A percentile compares a stretch with the other conserved stretches of the same genome.
phyloP scores from a whole-genome alignment of 2,113 vertebrate species.

The Cavia aperea region DNA sequence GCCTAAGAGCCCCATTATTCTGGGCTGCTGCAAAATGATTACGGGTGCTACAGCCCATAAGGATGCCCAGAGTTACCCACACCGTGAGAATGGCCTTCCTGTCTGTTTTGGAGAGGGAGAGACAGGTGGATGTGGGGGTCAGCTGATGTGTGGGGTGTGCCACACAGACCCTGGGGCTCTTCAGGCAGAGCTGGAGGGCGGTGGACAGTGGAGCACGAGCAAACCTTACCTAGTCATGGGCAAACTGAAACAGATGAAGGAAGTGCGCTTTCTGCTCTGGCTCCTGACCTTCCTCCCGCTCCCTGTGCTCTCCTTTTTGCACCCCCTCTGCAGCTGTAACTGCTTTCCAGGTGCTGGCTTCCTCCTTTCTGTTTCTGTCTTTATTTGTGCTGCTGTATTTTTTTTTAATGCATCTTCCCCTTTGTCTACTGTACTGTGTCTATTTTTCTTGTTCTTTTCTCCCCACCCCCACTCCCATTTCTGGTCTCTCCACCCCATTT shows the following conservation, averaged over 20 bases:
- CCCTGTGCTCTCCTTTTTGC: background rate
- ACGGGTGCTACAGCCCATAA: background rate
- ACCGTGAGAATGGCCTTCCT: background rate
- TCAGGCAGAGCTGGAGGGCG: background rate
- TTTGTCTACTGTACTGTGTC: constrained; percentile 33
- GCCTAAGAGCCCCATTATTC: background rate
- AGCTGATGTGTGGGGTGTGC: background rate
- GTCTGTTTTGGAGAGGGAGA: background rate
- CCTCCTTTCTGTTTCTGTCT: constrained; percentile 18
- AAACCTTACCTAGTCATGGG: background rate
- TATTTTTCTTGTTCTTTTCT: constrained; percentile 39
- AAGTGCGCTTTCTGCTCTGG: background rate
- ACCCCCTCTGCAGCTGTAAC: constrained; percentile 9
- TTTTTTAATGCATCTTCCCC: constrained; percentile 22
- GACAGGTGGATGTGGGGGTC: background rate
- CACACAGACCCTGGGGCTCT: background rate
- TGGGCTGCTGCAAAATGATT: background rate
- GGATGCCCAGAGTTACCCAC: background rate
- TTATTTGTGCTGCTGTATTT: constrained; percentile 23
- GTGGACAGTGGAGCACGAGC: background rate
- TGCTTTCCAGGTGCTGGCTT: constrained; percentile 48
- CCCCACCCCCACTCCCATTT: background rate
- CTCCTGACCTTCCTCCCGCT: background rate
- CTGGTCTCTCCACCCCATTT: background rate
- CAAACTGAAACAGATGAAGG: background rate